These are phyloP conservation scores for Denticeps clupeoides DNA, from an alignment of 2,797 vertebrate genomes.

Conservation along the genomic window DNA sequence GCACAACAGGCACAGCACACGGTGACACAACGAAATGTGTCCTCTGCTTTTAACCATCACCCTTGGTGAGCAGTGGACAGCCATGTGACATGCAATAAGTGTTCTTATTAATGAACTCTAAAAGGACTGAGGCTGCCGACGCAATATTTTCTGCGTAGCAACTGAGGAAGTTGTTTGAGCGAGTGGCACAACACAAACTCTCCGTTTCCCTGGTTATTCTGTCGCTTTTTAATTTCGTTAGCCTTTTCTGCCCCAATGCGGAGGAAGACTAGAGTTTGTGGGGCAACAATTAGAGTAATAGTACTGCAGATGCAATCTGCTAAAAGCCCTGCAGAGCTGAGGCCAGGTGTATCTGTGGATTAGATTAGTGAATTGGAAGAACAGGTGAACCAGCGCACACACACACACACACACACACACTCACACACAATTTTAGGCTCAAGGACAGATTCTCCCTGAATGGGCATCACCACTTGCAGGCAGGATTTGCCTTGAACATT, in stretches of 20 bases:
- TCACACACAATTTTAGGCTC: slow-evolving; percentile 1
- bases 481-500: neutral
- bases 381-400: slow-evolving; percentile 46
- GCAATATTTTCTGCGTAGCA: slow-evolving; percentile 16
- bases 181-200: slow-evolving; percentile 23
- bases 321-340: slow-evolving; percentile 59
- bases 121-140: too few species aligned
- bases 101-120: too few species aligned
- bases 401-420: slow-evolving; percentile 8
- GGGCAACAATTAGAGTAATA: slow-evolving; percentile 64
- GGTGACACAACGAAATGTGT: too few species aligned
- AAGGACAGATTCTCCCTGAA: slow-evolving; percentile 3
- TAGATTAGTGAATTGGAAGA: slow-evolving; percentile 51
- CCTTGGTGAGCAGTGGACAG: too few species aligned
- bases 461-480: neutral
- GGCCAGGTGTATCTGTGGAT: slow-evolving; percentile 56
- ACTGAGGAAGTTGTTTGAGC: slow-evolving; percentile 34
- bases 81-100: too few species aligned
- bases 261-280: slow-evolving; percentile 44
- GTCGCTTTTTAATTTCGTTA: slow-evolving; percentile 53
- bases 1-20: too few species aligned
- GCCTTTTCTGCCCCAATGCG: slow-evolving; percentile 19
- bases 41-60: too few species aligned
- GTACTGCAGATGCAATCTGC: slow-evolving; percentile 62
- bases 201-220: slow-evolving; percentile 41